These are phyloP conservation scores for Chironomus riparius DNA, from an alignment of 2,888 invertebrate species.

Conservation along the genomic window DNA sequence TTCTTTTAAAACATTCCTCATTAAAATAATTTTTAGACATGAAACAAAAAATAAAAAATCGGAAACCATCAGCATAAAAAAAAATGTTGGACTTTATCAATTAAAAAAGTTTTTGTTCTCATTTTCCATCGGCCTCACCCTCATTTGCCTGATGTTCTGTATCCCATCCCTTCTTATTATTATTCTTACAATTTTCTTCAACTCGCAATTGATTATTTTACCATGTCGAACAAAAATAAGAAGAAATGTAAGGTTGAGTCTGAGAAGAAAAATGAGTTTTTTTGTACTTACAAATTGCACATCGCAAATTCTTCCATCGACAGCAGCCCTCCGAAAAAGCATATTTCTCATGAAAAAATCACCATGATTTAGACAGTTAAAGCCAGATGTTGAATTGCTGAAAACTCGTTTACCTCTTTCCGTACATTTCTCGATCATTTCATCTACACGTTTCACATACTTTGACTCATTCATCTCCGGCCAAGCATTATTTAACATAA, in stretches of 20 bases:
- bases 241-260: background rate
- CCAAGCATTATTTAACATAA: conserved; percentile 24
- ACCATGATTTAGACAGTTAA: conserved; percentile 42
- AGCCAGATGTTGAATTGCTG: conserved; percentile 29
- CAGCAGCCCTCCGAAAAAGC: conserved; percentile 35
- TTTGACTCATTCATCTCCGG: conserved; percentile 2
- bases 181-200: background rate
- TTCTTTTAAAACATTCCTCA: background rate
- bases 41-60: background rate
- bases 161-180: background rate
- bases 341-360: conserved; percentile 42
- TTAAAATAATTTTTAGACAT: background rate
- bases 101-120: background rate
- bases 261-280: background rate
- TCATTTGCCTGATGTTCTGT: background rate
- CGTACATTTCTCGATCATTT: conserved; percentile 12
- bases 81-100: background rate
- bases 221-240: background rate
- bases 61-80: background rate
- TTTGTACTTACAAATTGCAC: conserved; percentile 34
- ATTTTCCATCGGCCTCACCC: background rate
- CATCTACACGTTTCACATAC: conserved; percentile 16
- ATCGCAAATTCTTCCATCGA: conserved; percentile 35
- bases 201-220: conserved; percentile 12
- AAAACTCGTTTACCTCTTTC: conserved; percentile 18